Percentiles rank a stretch among this genome's conserved stretches.
Evolutionary conservation across 2,888 invertebrate genomes (phyloP).

Genomic region (Drosophila prolongata): DNA sequence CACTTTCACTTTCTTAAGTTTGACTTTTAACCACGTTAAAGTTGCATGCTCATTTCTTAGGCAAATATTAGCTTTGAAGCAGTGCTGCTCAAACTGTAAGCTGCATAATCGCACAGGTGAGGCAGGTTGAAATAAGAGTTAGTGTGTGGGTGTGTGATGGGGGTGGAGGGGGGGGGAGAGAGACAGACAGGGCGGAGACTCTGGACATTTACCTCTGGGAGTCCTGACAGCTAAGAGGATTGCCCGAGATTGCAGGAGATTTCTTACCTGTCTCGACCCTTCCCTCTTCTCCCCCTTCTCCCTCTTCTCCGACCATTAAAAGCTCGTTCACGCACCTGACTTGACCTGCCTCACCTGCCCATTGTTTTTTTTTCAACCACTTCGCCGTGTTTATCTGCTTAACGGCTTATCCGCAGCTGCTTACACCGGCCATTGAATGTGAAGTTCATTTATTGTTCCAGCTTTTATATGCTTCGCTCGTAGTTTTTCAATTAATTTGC

Average conservation of each 20-base stretch:
- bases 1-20: not conserved
- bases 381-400: slow-evolving; percentile 43
- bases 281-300: too few species aligned
- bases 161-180: not conserved
- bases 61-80: slow-evolving; percentile 28
- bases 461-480: not conserved
- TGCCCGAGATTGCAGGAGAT: slow-evolving; percentile 38
- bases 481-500: slow-evolving; percentile 30
- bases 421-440: slow-evolving; percentile 27
- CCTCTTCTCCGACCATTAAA: slow-evolving; percentile 14
- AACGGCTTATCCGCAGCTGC: slow-evolving; percentile 46
- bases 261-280: not conserved
- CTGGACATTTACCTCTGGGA: slow-evolving; percentile 16
- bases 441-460: slow-evolving; percentile 36
- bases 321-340: slow-evolving; percentile 28
- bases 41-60: slow-evolving; percentile 24
- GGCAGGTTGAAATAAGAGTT: not conserved
- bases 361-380: not conserved
- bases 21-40: slow-evolving; percentile 11
- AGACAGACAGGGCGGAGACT: slow-evolving; percentile 1
- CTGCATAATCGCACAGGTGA: slow-evolving; percentile 16
- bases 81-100: slow-evolving; percentile 17
- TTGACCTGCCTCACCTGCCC: slow-evolving; percentile 4
- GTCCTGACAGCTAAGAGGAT: slow-evolving; percentile 44
- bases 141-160: too few species aligned